phyloP scores from a whole-genome alignment of 2,113 vertebrate species.

The Esox niger region DNA sequence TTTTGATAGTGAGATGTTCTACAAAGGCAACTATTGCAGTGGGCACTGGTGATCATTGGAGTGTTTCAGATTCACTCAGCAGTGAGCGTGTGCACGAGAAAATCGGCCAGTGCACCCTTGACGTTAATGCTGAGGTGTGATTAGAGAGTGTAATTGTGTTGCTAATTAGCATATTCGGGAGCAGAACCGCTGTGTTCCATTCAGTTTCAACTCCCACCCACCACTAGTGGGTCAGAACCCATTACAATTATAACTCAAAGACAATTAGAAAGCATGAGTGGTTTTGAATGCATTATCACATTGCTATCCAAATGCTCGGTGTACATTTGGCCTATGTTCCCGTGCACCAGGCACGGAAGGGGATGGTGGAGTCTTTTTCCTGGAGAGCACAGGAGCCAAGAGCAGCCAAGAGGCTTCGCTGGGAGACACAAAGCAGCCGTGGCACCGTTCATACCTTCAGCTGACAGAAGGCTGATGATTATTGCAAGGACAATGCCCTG shows the following conservation, averaged over 20 bases:
- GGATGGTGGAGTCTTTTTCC: conserved; percentile 15
- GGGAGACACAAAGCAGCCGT: conserved; percentile 84
- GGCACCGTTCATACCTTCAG: conserved; percentile 87
- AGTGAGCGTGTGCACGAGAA: not conserved
- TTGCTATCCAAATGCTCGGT: conserved; percentile 5
- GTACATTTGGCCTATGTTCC: conserved; percentile 26
- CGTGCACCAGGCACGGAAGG: conserved; percentile 10
- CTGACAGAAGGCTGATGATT: conserved; percentile 94
- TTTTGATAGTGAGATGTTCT: too few relatives aligned
- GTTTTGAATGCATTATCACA: conserved; percentile 7
- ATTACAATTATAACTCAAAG: conserved; percentile 4
- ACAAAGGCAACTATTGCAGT: not conserved
- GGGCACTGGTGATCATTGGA: conserved; percentile 31
- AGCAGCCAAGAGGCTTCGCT: conserved; percentile 78
- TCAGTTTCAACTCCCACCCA: not conserved
- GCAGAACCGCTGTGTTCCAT: conserved; percentile 4
- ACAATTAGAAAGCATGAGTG: conserved; percentile 6
- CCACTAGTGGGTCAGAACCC: not conserved
- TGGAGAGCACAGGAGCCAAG: conserved; percentile 42
- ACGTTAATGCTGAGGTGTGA: conserved; percentile 14
- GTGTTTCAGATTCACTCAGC: conserved; percentile 19
- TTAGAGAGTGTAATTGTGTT: conserved; percentile 8
- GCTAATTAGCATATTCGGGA: conserved; percentile 17
- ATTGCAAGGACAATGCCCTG: conserved; percentile 94
- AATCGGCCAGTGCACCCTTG: conserved; percentile 17